phyloP scores from a whole-genome alignment of 2,888 invertebrate species.

The Agonum fuliginosum region DNA sequence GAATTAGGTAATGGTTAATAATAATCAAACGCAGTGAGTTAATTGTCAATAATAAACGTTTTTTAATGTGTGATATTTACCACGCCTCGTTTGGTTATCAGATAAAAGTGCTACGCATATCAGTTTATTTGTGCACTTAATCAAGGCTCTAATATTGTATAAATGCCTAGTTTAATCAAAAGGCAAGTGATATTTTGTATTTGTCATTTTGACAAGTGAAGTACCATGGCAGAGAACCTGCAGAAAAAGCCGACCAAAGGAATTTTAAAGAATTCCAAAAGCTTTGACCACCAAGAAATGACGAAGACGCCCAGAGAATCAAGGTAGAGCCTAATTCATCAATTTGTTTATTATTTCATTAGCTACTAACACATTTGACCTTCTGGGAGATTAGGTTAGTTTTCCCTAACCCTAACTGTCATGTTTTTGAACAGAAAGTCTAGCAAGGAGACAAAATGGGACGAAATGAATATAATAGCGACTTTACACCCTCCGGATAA shows the following conservation, averaged over 20 bases:
- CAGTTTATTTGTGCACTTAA: not conserved
- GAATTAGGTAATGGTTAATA: not conserved
- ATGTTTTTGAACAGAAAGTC: too few species aligned
- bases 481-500: slow-evolving; percentile 98
- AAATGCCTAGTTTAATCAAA: slow-evolving; percentile 24
- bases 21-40: not conserved
- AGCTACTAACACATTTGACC: slow-evolving; percentile 6
- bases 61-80: not conserved
- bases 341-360: slow-evolving; percentile 12
- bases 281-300: slow-evolving; percentile 83
- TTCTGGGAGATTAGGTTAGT: too few species aligned
- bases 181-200: not conserved
- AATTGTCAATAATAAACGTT: not conserved
- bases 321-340: too few species aligned
- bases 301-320: too few species aligned
- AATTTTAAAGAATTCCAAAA: slow-evolving; percentile 93
- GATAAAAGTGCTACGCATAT: not conserved
- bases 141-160: slow-evolving; percentile 10
- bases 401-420: too few species aligned
- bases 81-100: not conserved
- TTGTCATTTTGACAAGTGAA: slow-evolving; percentile 13
- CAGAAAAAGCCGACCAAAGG: slow-evolving; percentile 91
- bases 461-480: slow-evolving; percentile 99
- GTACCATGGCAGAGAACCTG: slow-evolving; percentile 84
- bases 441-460: slow-evolving; percentile 86